Evolutionary conservation across 2,888 invertebrate genomes (phyloP).

Genomic region (Drosophila antonietae): DNA sequence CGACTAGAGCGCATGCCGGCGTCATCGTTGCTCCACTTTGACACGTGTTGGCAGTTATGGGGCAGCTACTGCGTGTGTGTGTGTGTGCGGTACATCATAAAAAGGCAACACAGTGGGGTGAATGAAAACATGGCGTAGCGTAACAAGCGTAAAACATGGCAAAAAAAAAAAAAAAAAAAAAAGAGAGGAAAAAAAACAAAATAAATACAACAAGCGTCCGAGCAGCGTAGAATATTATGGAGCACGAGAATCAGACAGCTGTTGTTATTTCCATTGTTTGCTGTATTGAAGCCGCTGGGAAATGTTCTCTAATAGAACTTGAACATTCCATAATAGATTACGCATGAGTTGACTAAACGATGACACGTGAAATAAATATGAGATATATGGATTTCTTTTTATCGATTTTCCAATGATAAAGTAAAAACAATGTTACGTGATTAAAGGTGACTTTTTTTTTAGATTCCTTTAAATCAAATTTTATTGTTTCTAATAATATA

Average conservation of each 20-base stretch:
- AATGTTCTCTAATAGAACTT: conserved; percentile 14
- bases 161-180: conserved; percentile 20
- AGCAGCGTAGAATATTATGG: conserved; percentile 29
- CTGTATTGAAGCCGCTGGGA: neutral
- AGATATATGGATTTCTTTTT: neutral
- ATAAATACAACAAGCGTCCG: conserved; percentile 32
- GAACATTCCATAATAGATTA: conserved; percentile 16
- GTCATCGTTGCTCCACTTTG: conserved; percentile 60
- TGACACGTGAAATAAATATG: neutral
- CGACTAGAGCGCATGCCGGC: conserved; percentile 35
- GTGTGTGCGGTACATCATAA: conserved; percentile 54
- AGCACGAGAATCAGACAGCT: conserved; percentile 48
- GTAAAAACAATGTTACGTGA: neutral
- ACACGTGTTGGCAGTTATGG: conserved; percentile 78
- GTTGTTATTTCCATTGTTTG: conserved; percentile 26
- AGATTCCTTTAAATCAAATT: too few relatives aligned
- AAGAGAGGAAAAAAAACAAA: conserved; percentile 2
- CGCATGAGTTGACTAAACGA: conserved; percentile 16
- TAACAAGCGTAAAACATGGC: conserved; percentile 43
- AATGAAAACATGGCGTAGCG: conserved; percentile 28
- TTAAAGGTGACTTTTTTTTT: too few relatives aligned
- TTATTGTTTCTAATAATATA: too few relatives aligned
- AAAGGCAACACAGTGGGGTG: conserved; percentile 44
- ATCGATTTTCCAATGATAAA: neutral
- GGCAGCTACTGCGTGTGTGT: conserved; percentile 12